Percentiles rank a stretch among this genome's conserved stretches.
Conservation (phyloP, 2,797 vertebrate genomes). For the Mycteria americana region DNA sequence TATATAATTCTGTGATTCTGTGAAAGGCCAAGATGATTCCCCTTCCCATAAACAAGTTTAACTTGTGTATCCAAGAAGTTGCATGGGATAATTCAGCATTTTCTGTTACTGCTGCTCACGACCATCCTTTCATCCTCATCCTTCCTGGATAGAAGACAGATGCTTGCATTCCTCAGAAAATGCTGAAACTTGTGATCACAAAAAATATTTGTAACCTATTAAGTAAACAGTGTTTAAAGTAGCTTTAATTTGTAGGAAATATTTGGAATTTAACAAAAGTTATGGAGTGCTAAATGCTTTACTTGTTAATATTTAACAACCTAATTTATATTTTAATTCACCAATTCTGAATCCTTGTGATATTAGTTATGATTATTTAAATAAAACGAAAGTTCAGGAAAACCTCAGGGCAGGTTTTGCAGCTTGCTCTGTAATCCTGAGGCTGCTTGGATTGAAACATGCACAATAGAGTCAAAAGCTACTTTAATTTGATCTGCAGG, state of each 20-base stretch:
- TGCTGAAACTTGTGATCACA: not conserved
- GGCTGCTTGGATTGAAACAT: not conserved
- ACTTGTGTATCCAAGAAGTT: not conserved
- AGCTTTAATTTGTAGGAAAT: not conserved
- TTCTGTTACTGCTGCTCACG: not conserved
- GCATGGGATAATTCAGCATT: not conserved
- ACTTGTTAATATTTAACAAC: not conserved
- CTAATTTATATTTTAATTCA: not conserved
- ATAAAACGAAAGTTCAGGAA: not conserved
- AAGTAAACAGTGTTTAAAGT: not conserved
- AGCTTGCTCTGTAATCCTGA: not conserved
- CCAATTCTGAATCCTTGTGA: not conserved
- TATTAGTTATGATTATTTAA: not conserved
- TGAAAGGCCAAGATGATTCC: rapidly evolving
- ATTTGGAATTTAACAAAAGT: not conserved
- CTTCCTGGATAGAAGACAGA: not conserved
- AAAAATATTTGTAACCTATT: not conserved
- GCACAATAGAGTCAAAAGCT: not conserved
- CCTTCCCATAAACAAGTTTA: not conserved
- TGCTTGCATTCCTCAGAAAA: not conserved
- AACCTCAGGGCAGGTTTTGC: not conserved
- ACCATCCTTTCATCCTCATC: not conserved
- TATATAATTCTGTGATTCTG: no score
- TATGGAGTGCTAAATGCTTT: not conserved
- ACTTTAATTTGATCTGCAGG: not conserved